Percentiles rank a stretch among this genome's conserved stretches.
Evolutionary conservation across 2,113 vertebrate genomes (phyloP).

Genomic region (Steatornis caripensis): DNA sequence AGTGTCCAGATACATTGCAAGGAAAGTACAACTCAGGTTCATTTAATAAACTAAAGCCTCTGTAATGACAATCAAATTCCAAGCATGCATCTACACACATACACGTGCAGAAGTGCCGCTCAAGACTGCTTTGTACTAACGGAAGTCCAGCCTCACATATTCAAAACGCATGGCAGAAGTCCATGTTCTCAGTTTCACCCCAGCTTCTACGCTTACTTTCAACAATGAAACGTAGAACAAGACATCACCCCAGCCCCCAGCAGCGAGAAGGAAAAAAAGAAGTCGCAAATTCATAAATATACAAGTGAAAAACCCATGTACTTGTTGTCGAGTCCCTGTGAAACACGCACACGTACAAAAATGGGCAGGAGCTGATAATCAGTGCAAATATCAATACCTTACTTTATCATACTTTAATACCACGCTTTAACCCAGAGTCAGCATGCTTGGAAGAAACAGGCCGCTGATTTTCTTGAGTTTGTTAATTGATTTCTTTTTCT

Average conservation of each 20-base stretch:
- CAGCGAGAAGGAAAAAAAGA: background rate
- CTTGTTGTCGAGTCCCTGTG: background rate
- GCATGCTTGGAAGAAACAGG: background rate
- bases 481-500: background rate
- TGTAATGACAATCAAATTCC: background rate
- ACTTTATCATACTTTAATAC: background rate
- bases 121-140: background rate
- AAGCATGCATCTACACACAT: background rate
- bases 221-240: background rate
- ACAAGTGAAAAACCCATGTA: background rate
- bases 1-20: background rate
- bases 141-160: background rate
- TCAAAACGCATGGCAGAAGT: background rate
- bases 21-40: background rate
- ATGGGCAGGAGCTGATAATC: background rate
- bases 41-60: background rate
- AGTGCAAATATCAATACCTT: background rate
- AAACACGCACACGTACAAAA: background rate
- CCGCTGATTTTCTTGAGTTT: background rate
- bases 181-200: background rate
- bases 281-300: background rate
- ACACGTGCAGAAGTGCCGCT: background rate
- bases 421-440: background rate
- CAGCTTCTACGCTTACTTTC: background rate
- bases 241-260: background rate